phyloP scores from a whole-genome alignment of 1,140 invertebrate species.

The Andricus grossulariae region DNA sequence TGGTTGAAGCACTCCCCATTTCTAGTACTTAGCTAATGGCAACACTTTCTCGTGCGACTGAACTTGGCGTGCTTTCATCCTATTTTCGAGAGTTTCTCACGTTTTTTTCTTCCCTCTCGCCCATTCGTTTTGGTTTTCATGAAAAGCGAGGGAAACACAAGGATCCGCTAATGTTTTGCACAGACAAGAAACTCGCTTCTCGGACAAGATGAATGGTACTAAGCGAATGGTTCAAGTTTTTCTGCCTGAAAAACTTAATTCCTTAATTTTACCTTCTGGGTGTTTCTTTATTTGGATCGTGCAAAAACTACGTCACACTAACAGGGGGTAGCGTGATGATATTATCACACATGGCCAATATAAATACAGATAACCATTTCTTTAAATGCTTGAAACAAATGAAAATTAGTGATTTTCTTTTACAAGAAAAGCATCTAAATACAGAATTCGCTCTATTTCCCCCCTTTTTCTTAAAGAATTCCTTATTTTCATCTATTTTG shows the following conservation, averaged over 20 bases:
- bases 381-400: too few relatives aligned
- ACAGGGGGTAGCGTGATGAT: too few relatives aligned
- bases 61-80: slow-evolving; percentile 30
- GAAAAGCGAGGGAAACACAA: slow-evolving; percentile 23
- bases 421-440: too few relatives aligned
- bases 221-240: slow-evolving; percentile 15
- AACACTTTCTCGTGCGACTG: slow-evolving; percentile 31
- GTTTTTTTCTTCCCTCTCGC: slow-evolving; percentile 16
- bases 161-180: slow-evolving; percentile 29
- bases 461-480: too few relatives aligned
- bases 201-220: slow-evolving; percentile 22
- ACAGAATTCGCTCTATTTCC: too few relatives aligned
- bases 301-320: too few relatives aligned
- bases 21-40: slow-evolving; percentile 30
- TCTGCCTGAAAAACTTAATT: slow-evolving; percentile 10
- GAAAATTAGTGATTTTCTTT: too few relatives aligned
- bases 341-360: too few relatives aligned
- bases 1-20: slow-evolving; percentile 25
- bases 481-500: too few relatives aligned
- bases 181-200: slow-evolving; percentile 19
- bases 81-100: slow-evolving; percentile 29
- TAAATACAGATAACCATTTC: too few relatives aligned
- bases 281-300: background rate
- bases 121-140: slow-evolving; percentile 33
- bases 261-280: slow-evolving; percentile 4